phyloP scores from a whole-genome alignment of 2,797 vertebrate genomes.

The Squalus acanthias region DNA sequence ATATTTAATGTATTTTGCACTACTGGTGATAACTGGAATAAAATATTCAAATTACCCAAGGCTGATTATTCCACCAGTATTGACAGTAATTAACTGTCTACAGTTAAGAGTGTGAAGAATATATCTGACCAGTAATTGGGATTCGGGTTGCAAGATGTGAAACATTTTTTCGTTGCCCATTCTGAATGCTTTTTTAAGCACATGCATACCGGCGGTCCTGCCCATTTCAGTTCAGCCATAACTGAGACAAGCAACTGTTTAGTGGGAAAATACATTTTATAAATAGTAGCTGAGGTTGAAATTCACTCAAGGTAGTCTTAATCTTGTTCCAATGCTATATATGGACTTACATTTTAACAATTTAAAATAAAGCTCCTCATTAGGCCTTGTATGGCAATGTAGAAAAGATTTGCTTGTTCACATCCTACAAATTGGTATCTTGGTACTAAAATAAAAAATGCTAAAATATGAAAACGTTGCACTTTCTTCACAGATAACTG shows the following conservation, averaged over 20 bases:
- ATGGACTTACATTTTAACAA: not conserved
- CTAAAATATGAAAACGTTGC: not conserved
- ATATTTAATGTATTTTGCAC: not conserved
- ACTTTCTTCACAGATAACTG: not conserved
- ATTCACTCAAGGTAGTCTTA: not conserved
- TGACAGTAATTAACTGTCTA: not conserved
- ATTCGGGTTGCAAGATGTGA: not conserved
- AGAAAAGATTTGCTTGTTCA: not conserved
- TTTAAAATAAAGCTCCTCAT: not conserved
- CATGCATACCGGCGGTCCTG: not conserved
- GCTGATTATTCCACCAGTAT: not conserved
- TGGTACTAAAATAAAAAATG: not conserved
- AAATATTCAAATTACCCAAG: not conserved
- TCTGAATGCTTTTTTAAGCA: not conserved
- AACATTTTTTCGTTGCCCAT: not conserved
- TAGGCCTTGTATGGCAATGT: not conserved
- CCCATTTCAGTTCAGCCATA: not conserved
- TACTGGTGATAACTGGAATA: not conserved
- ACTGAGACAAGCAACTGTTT: not conserved
- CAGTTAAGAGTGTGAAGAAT: not conserved
- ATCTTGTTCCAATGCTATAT: not conserved
- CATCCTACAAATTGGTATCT: not conserved
- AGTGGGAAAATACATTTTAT: not conserved
- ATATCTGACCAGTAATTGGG: not conserved
- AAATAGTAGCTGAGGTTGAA: not conserved